These are phyloP conservation scores for Poecilia gillii DNA, from an alignment of 2,797 vertebrate species.

Conservation along the genomic window DNA sequence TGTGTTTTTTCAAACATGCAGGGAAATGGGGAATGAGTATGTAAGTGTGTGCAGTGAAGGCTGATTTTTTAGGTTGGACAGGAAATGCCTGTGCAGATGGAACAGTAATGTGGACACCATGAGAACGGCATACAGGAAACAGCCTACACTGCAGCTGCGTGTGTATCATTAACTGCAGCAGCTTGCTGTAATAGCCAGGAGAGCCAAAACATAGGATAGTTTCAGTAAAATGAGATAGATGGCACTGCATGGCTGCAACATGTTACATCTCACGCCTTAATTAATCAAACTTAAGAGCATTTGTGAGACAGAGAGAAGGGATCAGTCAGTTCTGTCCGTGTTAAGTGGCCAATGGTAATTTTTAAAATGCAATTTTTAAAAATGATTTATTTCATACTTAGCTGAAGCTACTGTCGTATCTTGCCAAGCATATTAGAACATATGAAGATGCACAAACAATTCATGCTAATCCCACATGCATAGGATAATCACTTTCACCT, in stretches of 20 bases:
- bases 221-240: slow-evolving; percentile 20
- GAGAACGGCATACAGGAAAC: slow-evolving; percentile 76
- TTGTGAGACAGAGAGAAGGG: neutral
- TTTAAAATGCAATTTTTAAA: neutral
- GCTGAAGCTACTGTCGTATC: neutral
- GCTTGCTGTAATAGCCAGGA: slow-evolving; percentile 26
- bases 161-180: slow-evolving; percentile 46
- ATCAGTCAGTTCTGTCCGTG: too few species aligned
- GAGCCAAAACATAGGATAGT: slow-evolving; percentile 18
- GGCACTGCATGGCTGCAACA: slow-evolving; percentile 5
- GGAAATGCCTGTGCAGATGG: slow-evolving; percentile 81
- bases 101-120: slow-evolving; percentile 69
- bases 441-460: neutral
- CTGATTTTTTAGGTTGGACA: slow-evolving; percentile 72
- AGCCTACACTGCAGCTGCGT: slow-evolving; percentile 70
- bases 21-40: slow-evolving; percentile 41
- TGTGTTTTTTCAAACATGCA: slow-evolving; percentile 11
- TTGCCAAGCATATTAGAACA: neutral
- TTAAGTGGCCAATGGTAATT: neutral
- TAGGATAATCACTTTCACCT: neutral
- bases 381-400: neutral
- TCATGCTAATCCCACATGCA: neutral
- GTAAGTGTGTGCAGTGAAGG: slow-evolving; percentile 46
- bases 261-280: neutral
- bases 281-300: neutral